Evolutionary conservation across 2,113 vertebrate genomes (phyloP), one percentile per base, ranked within the genome.

Genomic region (Globicephala melas): DNA sequence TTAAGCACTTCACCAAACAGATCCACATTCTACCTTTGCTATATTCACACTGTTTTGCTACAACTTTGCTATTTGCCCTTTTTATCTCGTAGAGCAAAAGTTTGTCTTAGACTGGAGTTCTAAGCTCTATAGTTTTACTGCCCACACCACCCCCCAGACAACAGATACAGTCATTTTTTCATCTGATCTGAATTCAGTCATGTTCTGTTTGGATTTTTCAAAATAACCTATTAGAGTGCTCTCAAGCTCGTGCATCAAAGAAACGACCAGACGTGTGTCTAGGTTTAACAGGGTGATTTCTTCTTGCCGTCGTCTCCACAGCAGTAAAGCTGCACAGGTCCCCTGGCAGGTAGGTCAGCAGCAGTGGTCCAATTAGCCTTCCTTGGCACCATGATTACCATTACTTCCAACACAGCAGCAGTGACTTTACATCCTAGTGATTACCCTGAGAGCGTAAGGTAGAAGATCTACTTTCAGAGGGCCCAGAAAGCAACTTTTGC

Each of bases 171-270:
- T 25, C 33, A n/a, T 79, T 87, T 95, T 87, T 87, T 96, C 68
- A 84, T 85, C 60, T 87, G 79, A 58, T n/a, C n/a, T 84, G 10
- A 95, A 53, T 36, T 94, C 71, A 92, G 31, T 50, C 93, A 84
- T 55, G 18, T 55, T 92, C 97, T 80, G 28, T 44, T 44, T 82
- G 31, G 41, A 47, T 50, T 91, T 97, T 47, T 55, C 4, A 4
- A 83, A 91, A 91, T 77, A 94, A 96, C 81, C 71, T 31, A 63
- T 38, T 89, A 63, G 82, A 89, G 31, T 74, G 21, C 31, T 70
- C 50, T 95, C 70, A 70, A 90, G 85, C 23, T 79, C 84, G 33
- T 36, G 13, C 26, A 25, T 36, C 83, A 88, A 55, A 79, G 33
- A 87, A 92, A 86, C 9, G 6, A 60, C 36, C 23, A 26, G 60